Base-by-base conservation (phyloP, 1,140 invertebrate genomes). In the Chrysopa pallens region DNA sequence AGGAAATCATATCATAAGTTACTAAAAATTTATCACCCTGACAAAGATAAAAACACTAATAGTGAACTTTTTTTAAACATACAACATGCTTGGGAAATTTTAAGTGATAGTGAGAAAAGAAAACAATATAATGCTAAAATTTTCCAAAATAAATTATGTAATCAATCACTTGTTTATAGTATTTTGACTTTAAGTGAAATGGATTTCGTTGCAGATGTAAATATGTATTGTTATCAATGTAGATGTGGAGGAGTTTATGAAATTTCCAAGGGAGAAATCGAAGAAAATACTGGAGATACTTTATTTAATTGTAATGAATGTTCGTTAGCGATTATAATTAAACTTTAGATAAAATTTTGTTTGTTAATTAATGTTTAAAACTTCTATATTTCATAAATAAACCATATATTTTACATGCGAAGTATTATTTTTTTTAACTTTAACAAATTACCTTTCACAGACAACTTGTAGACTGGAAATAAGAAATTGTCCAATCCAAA, bases 191-290 rank as follows among this genome's bases (percentile, higher is more conserved):
- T 65, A 11, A 47, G 59, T 2, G 66, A 78, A n/a, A 59, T 80
- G 49, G 49, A 64, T 39, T 55, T 53, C 42, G 52, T 66, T 42
- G 39, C 56, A 11, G 47, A 61, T 29, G 50, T 61, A 39, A 48
- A 58, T 43, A 43, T 52, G 11, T 64, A 70, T 40, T 59, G 56
- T 14, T 79, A 73, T 55, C 57, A 48, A 7, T 81, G 78, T 53
- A 65, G 75, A 53, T 81, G 78, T 62, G 75, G 77, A 37, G 69
- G 68, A 17, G 47, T 59, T 46, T 78, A 78, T 59, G 52, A 55
- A n/a, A 59, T 78, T 31, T 42, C 61, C 17, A 58, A 55, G 42
- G 51, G 53, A 44, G 63, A 72, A 40, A 45, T 54, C 13, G 49
- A 64, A 31, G 51, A 57, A 39, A 59, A 72, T 50, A 23, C 17